A percentile compares a stretch with the other conserved stretches of the same genome.
These are phyloP conservation scores for Reticulitermes lucifugus DNA, from an alignment of 2,888 invertebrate genomes.

Conservation along the genomic window DNA sequence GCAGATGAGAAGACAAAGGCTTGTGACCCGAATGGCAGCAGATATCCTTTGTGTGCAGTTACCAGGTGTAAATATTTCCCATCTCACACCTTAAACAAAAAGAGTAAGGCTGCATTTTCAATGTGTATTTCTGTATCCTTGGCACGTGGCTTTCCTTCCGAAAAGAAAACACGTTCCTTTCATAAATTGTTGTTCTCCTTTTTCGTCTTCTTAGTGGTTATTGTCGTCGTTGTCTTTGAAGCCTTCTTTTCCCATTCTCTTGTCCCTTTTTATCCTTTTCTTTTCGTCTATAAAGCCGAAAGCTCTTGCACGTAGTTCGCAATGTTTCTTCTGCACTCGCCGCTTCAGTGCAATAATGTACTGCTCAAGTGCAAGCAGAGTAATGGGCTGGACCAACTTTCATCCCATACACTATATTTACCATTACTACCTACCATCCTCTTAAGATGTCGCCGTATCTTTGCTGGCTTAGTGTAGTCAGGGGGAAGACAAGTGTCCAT, in stretches of 20 bases:
- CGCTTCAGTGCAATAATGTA: background rate
- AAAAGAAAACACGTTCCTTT: constrained; percentile 46
- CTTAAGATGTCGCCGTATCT: constrained; percentile 1
- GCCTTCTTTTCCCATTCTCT: background rate
- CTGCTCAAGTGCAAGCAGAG: constrained; percentile 1
- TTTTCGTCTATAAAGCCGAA: constrained; percentile 39
- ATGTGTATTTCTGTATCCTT: constrained; percentile 2
- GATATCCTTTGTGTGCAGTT: background rate
- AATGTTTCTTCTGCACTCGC: constrained; percentile 29
- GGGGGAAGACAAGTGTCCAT: background rate
- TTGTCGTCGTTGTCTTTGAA: constrained; percentile 10
- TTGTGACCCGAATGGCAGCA: background rate
- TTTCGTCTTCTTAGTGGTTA: constrained; percentile 17
- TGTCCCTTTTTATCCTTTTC: background rate
- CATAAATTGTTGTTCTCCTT: constrained; percentile 43
- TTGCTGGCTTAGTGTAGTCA: background rate
- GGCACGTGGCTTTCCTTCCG: constrained; percentile 12
- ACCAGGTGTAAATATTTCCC: background rate
- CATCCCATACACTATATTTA: constrained; percentile 20
- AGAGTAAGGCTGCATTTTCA: background rate
- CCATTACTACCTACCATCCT: background rate
- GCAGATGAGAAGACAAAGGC: too few relatives aligned
- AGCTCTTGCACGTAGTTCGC: constrained; percentile 18
- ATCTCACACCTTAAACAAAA: background rate
- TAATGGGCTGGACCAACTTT: background rate